phyloP scores from a whole-genome alignment of 2,113 vertebrate genomes.

The Hypocryptadius cinnamomeus region DNA sequence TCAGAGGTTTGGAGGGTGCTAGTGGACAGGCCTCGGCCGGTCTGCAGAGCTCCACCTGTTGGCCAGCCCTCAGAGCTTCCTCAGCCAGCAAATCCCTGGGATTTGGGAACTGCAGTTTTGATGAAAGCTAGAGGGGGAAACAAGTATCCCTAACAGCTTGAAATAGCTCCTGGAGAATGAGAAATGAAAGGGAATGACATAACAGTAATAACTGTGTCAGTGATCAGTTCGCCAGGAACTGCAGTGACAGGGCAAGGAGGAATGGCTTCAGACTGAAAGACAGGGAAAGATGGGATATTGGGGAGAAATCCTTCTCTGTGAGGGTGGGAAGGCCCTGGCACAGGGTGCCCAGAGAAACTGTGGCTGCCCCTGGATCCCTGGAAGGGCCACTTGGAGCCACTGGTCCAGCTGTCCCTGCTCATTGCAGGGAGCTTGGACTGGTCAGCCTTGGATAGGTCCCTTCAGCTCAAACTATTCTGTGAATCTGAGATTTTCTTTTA shows the following conservation, averaged over 20 bases:
- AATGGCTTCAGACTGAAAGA: neutral
- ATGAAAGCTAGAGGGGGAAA: neutral
- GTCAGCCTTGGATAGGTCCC: neutral
- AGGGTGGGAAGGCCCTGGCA: accelerated
- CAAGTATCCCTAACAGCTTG: neutral
- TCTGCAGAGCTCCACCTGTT: slow-evolving; percentile 24
- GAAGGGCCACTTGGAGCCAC: neutral
- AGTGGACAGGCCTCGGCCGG: neutral
- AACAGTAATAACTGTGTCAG: neutral
- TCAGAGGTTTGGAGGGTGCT: neutral
- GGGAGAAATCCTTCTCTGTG: accelerated
- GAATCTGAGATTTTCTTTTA: neutral
- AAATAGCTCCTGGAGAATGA: neutral
- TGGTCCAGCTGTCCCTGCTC: neutral
- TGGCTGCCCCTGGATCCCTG: neutral
- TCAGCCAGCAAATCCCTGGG: neutral
- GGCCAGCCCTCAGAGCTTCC: neutral
- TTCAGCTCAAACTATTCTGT: neutral
- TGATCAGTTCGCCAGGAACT: neutral
- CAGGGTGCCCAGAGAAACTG: neutral
- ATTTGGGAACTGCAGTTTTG: neutral
- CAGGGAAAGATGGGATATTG: accelerated
- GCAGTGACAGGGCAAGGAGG: neutral
- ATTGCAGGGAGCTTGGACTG: neutral
- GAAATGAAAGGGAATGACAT: neutral